A percentile compares a stretch with the other conserved stretches of the same genome.
Conservation (phyloP, 35 echinoderm and acorn worm genomes). For the Holothuria glaberrima region DNA sequence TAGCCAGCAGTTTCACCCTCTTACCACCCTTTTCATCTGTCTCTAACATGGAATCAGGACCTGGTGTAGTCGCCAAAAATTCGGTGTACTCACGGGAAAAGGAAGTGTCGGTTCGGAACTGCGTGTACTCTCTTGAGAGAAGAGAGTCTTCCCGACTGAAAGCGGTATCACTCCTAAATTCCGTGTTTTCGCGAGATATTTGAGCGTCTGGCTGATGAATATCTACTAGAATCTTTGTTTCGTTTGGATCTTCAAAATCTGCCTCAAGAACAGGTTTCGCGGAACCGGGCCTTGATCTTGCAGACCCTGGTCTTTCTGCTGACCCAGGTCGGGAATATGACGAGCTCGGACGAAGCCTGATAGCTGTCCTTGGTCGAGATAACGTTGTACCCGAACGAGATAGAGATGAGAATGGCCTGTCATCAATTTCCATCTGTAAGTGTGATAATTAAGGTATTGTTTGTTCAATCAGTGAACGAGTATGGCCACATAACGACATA, state of each 20-base stretch:
- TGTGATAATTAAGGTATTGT: no score
- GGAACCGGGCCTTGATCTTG: slow-evolving; percentile 25
- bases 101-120: slow-evolving; percentile 25
- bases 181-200: slow-evolving; percentile 1
- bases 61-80: slow-evolving; percentile 6
- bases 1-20: slow-evolving; percentile 2
- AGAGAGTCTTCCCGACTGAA: neutral
- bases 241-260: neutral
- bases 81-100: slow-evolving; percentile 37
- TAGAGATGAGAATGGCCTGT: slow-evolving; percentile 36
- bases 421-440: slow-evolving; percentile 37
- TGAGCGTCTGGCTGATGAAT: neutral
- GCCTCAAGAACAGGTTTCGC: slow-evolving; percentile 3
- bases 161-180: slow-evolving; percentile 17
- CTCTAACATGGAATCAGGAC: neutral
- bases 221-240: neutral
- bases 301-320: slow-evolving; percentile 11
- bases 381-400: slow-evolving; percentile 33
- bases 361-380: slow-evolving; percentile 31
- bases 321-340: slow-evolving; percentile 38
- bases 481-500: no score
- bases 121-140: slow-evolving; percentile 8
- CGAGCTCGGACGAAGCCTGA: slow-evolving; percentile 42
- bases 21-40: neutral
- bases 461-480: no score